A percentile compares a stretch with the other conserved stretches of the same genome.
These are phyloP conservation scores for Diadegma fenestrale DNA, from an alignment of 2,888 invertebrate genomes.

Conservation along the genomic window DNA sequence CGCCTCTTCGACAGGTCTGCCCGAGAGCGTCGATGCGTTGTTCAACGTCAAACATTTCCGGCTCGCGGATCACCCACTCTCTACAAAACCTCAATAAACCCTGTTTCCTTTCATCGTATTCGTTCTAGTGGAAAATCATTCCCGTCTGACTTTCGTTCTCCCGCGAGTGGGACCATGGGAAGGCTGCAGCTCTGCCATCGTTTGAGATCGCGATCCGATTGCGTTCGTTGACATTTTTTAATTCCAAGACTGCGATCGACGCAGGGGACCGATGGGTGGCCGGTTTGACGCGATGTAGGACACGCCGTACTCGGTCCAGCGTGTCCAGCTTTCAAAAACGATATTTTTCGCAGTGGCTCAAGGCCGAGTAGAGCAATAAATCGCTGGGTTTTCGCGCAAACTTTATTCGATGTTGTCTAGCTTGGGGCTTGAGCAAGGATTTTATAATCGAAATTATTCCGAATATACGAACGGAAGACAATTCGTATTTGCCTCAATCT, in stretches of 20 bases:
- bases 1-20: constrained; percentile 37
- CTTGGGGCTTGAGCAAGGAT: neutral
- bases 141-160: constrained; percentile 30
- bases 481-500: neutral
- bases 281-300: neutral
- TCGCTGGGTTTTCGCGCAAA: neutral
- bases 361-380: neutral
- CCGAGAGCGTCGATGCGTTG: constrained; percentile 32
- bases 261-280: neutral
- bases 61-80: constrained; percentile 29
- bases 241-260: constrained; percentile 11
- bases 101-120: constrained; percentile 55
- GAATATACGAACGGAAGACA: neutral
- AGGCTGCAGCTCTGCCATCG: constrained; percentile 7
- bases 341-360: neutral
- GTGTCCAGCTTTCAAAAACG: neutral
- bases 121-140: constrained; percentile 62
- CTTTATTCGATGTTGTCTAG: neutral
- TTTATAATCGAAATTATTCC: neutral
- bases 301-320: neutral
- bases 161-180: constrained; percentile 54
- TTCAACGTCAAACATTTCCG: constrained; percentile 56
- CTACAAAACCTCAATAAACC: constrained; percentile 28
- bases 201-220: constrained; percentile 42
- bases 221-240: constrained; percentile 45